Base-by-base conservation (phyloP, 1,140 invertebrate species). In the Nebria ingens region DNA sequence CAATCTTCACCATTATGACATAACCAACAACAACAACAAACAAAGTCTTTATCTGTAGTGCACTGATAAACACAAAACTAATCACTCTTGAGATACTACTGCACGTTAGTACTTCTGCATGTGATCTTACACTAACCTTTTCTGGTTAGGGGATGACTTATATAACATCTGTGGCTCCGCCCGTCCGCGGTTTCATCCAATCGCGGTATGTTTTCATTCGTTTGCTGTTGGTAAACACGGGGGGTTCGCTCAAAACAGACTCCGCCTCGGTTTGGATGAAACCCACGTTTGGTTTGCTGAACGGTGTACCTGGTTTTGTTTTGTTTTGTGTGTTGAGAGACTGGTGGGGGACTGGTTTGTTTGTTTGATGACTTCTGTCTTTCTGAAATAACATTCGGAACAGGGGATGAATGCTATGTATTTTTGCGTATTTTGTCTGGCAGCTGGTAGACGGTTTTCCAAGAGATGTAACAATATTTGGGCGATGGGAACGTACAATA, bases 1-100 rank as follows among this genome's bases (percentile, higher is more conserved):
- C 75, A 70, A 74, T 76, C 59, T 79, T 78, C 64, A 79, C 75
- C 76, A 79, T 78, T 55, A 59, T 72, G 61, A 6, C 52, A 57
- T 53, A 38, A 52, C 51, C 21, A 25, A 21, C 21, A 55, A 45
- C 40, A 45, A 45, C 15, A 11, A 11, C 4, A 45, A 45, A 45
- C 25, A 9, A n/a, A n/a, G 40, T 45, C 17, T 45, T 11, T 45
- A n/a, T 34, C n/a, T 34, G 17, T 17, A 9, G 6, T 17, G 17
- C 40, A 45, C 40, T 11, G 15, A 12, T 4, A 12, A 12, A 9
- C 3, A 45, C 15, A 45, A 34, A 34, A 34, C 6, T n/a, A 34
- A 45, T 45, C 25, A n/a, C 25, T 34, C n/a, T 34, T 34, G 17
- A 4, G 17, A 45, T 4, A 45, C 40, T 6, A 9, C 9, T 45